Percentiles rank a stretch among this genome's conserved stretches.
Conservation (phyloP, 23 tunicate species). For the Halocynthia roretzi region DNA sequence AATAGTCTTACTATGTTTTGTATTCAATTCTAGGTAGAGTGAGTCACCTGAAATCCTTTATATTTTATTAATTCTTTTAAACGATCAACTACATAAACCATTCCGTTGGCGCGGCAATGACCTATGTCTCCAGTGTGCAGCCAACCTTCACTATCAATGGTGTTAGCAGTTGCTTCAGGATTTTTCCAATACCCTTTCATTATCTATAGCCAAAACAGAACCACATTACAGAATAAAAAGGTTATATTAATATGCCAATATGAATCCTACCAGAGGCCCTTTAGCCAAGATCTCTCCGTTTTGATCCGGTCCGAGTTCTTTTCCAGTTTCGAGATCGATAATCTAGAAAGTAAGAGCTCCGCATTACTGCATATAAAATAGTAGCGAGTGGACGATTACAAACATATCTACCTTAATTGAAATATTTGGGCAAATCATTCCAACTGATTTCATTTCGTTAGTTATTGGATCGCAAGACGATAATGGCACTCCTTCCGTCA, state of each 20-base stretch:
- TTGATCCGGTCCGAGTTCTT: slow-evolving; percentile 4
- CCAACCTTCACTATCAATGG: slow-evolving; percentile 68
- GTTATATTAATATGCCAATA: too few species aligned
- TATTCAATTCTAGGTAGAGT: too few species aligned
- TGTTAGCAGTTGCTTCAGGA: slow-evolving; percentile 35
- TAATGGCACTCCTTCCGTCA: slow-evolving; percentile 55
- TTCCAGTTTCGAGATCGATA: background rate
- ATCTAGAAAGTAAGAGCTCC: background rate
- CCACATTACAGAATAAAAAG: too few species aligned
- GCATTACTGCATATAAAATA: too few species aligned
- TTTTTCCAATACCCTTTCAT: slow-evolving; percentile 59
- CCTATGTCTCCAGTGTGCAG: slow-evolving; percentile 86
- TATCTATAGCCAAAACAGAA: slow-evolving; percentile 12
- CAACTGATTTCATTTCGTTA: slow-evolving; percentile 25
- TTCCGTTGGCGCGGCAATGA: slow-evolving; percentile 45
- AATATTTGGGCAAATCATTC: slow-evolving; percentile 40
- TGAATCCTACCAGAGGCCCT: background rate
- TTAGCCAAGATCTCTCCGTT: slow-evolving; percentile 1
- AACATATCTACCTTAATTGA: slow-evolving; percentile 25
- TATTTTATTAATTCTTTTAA: slow-evolving; percentile 71
- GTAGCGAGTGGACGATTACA: background rate
- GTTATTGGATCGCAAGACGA: slow-evolving; percentile 3
- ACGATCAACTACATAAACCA: slow-evolving; percentile 52
- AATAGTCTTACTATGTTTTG: background rate
- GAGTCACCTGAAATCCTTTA: slow-evolving; percentile 56